Conservation (phyloP, 2,888 invertebrate species). For the Dasypogon diadema region DNA sequence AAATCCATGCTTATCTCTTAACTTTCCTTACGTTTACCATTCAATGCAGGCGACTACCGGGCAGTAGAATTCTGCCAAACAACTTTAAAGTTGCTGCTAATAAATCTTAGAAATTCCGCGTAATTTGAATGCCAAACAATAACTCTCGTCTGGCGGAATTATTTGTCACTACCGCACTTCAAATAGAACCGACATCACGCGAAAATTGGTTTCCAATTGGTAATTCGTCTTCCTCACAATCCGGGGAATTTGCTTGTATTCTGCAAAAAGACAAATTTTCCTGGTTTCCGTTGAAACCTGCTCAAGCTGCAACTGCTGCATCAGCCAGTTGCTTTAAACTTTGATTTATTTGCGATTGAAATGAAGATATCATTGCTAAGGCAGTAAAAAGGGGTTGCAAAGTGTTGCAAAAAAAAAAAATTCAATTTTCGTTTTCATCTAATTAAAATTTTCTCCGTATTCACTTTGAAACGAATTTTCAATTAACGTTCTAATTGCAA, state of each 20-base stretch:
- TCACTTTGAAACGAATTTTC: no score
- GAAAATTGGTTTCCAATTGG: constrained; percentile 47
- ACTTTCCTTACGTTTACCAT: no score
- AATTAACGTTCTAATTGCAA: no score
- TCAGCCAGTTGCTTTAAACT: not conserved
- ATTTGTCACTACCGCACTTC: constrained; percentile 40
- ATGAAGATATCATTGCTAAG: constrained; percentile 41
- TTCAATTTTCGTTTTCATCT: no score
- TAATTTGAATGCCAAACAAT: constrained; percentile 54
- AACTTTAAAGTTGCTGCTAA: constrained; percentile 42
- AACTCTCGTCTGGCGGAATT: constrained; percentile 36
- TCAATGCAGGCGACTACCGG: not conserved
- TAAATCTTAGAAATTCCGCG: constrained; percentile 55
- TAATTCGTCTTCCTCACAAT: constrained; percentile 47
- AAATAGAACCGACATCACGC: constrained; percentile 40
- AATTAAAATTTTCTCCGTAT: no score
- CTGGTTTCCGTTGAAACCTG: constrained; percentile 25
- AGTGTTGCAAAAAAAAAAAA: no score
- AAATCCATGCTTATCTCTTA: no score
- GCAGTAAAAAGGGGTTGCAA: not conserved
- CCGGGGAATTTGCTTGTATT: constrained; percentile 1
- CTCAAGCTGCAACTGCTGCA: not conserved
- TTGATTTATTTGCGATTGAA: constrained; percentile 40
- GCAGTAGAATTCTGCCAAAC: constrained; percentile 6
- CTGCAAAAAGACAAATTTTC: constrained; percentile 30